Conservation (phyloP, 2,113 vertebrate species). For the Pelecanus crispus region DNA sequence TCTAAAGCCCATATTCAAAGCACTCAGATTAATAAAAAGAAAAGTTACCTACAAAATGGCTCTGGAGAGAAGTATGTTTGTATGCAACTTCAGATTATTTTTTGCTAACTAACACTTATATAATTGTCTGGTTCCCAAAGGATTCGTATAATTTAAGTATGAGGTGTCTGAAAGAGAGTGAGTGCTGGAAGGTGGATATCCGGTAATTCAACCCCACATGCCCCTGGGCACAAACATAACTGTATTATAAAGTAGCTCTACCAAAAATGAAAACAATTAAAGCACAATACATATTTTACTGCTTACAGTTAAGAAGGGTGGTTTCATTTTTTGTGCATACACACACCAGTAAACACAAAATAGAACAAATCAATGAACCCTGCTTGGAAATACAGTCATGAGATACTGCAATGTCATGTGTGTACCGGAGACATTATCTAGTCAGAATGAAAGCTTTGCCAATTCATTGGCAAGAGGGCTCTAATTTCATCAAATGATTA, state of each 20-base stretch:
- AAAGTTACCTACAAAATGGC: background rate
- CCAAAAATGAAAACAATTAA: constrained; percentile 42
- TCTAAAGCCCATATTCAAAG: background rate
- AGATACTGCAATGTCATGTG: background rate
- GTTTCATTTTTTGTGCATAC: background rate
- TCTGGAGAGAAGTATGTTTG: background rate
- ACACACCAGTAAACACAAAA: background rate
- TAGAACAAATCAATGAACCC: background rate
- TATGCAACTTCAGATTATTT: background rate
- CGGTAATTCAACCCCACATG: background rate
- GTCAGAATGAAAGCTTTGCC: background rate
- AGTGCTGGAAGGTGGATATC: background rate
- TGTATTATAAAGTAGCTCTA: background rate
- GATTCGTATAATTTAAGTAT: background rate
- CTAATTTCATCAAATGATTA: background rate
- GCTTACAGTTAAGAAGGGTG: background rate
- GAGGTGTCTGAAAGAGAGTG: background rate
- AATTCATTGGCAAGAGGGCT: background rate
- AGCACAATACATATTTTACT: background rate
- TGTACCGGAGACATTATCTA: background rate
- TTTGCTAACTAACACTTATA: background rate
- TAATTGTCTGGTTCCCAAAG: background rate
- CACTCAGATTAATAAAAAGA: background rate
- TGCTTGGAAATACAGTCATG: background rate
- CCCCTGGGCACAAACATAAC: background rate